These are phyloP conservation scores for Alentia gelatinosa DNA, from an alignment of 2,888 invertebrate genomes.

Conservation along the genomic window DNA sequence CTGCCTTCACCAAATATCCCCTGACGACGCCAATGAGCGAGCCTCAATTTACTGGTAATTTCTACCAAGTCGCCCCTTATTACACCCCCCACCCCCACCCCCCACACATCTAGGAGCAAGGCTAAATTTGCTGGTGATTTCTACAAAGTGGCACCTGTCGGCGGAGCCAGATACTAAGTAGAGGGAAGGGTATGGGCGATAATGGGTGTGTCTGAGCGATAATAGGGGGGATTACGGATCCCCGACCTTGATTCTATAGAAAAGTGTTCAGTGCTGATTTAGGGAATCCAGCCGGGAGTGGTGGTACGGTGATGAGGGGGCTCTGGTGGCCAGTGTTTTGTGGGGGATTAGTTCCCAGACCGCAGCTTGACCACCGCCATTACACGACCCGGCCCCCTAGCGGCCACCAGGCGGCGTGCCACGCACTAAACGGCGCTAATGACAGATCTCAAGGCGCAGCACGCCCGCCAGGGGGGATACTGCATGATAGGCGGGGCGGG, in stretches of 20 bases:
- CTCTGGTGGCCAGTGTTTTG: background rate
- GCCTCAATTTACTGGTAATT: no score
- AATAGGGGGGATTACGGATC: background rate
- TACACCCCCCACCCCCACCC: background rate
- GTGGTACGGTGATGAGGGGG: background rate
- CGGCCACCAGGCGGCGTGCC: background rate
- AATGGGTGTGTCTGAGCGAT: background rate
- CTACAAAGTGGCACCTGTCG: conserved; percentile 11
- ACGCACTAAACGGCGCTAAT: background rate
- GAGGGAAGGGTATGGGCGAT: background rate
- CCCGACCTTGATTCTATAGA: no score
- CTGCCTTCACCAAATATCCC: no score
- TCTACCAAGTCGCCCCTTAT: no score
- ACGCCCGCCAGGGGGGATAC: no score
- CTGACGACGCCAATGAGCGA: no score
- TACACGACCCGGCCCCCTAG: background rate
- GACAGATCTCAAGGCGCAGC: background rate
- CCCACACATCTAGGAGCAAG: background rate
- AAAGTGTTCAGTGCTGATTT: background rate
- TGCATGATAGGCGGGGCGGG: no score
- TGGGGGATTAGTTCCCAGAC: background rate
- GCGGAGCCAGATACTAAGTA: background rate
- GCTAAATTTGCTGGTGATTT: background rate
- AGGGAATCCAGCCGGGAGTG: background rate
- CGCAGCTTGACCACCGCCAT: background rate